Base-by-base conservation (phyloP, 2,113 vertebrate genomes). In the Bolborhynchus lineola region DNA sequence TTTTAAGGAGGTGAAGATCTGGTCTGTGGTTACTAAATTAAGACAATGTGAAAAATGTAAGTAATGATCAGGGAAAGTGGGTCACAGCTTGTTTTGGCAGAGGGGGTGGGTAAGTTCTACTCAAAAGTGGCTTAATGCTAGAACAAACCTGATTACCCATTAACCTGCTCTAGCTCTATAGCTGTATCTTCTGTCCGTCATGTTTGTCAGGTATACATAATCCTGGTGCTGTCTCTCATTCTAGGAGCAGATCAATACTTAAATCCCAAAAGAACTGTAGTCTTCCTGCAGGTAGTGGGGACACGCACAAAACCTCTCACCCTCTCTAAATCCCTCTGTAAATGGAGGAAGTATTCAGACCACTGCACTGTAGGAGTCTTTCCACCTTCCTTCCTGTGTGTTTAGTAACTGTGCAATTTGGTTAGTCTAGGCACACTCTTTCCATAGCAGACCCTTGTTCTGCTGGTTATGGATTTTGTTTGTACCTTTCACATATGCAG, bases 191-290 rank as follows among this genome's bases (percentile, higher is more conserved):
- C 69, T 47, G 26, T 4, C 0, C 3, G 31, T 7, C 3, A 2
- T 7, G 50, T 57, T 21, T 59, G 49, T 44, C 33, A 37, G 24
- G 16, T 29, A 3, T 39, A 5, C 21, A 3, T 41, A 65, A 29
- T 31, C 35, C 21, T 50, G 16, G 28, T 42, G 39, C 35, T 14
- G 37, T 20, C 9, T 39, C 31, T 52, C 31, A 17, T 28, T 47
- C 42, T n/a, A 41, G 44, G 41, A 46, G n/a, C 12, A 69, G 69
- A 68, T 13, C 57, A 72, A 74, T 13, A 80, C 16, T 33, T 47
- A 1, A 63, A 46, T 8, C 31, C 33, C 8, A 11, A 9, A 23
- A 37, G 28, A 83, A 11, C 16, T 7, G 5, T 8, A 0, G 4
- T 69, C 37, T 25, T 78, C 24, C 29, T 80, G 59, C 23, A 28